Base-by-base conservation (phyloP, 1,140 invertebrate genomes). In the Drosophila guanche region DNA sequence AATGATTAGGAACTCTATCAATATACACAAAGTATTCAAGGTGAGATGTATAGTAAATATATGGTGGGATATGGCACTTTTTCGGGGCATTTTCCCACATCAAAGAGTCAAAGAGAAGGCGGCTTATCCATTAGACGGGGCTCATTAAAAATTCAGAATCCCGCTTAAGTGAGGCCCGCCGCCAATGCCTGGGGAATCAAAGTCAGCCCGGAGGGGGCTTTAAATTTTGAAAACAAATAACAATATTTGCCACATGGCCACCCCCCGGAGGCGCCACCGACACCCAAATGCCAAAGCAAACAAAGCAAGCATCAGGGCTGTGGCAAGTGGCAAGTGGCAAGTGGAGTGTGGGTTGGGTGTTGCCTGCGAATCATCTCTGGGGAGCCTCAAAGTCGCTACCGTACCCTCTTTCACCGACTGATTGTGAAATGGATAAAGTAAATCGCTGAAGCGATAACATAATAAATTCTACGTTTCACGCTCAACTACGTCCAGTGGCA, bases 381-480 rank as follows among this genome's bases (percentile, higher is more conserved):
- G 66, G 78, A 88, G 59, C 65, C 41, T 68, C 75, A 80, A 54
- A 42, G 58, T 45, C 48, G 62, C 43, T 37, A 66, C 4, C 10
- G 56, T 40, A 51, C 33, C 14, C 52, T 59, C 76, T 59, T 58
- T 48, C 22, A 12, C 33, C 33, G 33, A 37, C 60, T 81, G 74
- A 88, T 88, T 83, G 84, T 76, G 84, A 88, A 88, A 88, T 88
- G 84, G 83, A 88, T 88, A 89, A 88, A 88, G 83, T 88, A 89
- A 88, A 88, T 88, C 83, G 83, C 51, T 89, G 84, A 73, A 83
- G 75, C 83, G 83, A 88, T 88, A 88, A 88, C 84, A 89, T 89
- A 89, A 88, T 88, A 88, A 88, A 88, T 88, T 89, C 83, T 72
- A 81, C 75, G 71, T 83, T 88, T 89, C 79, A 88, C 74, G 81